Evolutionary conservation across 37 sponge, comb jelly and placozoan species (phyloP).

Genomic region (Amphimedon queenslandica): DNA sequence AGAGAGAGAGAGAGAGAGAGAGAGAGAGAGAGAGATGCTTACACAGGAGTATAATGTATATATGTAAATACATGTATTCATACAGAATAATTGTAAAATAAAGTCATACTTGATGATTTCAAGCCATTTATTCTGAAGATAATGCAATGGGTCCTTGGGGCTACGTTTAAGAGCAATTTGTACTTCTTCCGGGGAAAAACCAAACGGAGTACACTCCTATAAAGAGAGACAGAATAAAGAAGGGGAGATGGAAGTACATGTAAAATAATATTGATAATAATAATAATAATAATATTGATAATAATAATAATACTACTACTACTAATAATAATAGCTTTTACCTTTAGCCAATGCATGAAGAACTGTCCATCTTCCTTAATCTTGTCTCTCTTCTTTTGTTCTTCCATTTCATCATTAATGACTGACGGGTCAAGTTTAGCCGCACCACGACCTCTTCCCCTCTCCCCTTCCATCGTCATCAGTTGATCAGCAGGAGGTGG

Average conservation of each 20-base stretch:
- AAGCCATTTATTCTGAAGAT: constrained; percentile 18
- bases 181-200: constrained; percentile 45
- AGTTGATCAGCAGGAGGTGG: not conserved
- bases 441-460: too few species aligned
- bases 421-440: too few species aligned
- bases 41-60: too few species aligned
- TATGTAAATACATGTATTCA: too few species aligned
- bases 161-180: constrained; percentile 9
- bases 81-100: too few species aligned
- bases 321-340: too few species aligned
- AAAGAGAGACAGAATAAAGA: not conserved
- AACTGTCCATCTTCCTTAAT: constrained; percentile 18
- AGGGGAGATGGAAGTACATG: not conserved
- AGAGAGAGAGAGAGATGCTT: too few species aligned
- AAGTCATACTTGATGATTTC: not conserved
- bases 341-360: constrained; percentile 29
- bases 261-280: not conserved
- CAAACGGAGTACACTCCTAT: constrained; percentile 24
- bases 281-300: not conserved
- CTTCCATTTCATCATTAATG: not conserved
- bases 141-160: not conserved
- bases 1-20: too few species aligned
- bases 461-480: too few species aligned
- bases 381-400: not conserved
- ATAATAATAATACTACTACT: too few species aligned